Evolutionary conservation across 2,797 vertebrate species (phyloP), one percentile per base, ranked within the genome.

Genomic region (Acrossocheilus fasciatus): DNA sequence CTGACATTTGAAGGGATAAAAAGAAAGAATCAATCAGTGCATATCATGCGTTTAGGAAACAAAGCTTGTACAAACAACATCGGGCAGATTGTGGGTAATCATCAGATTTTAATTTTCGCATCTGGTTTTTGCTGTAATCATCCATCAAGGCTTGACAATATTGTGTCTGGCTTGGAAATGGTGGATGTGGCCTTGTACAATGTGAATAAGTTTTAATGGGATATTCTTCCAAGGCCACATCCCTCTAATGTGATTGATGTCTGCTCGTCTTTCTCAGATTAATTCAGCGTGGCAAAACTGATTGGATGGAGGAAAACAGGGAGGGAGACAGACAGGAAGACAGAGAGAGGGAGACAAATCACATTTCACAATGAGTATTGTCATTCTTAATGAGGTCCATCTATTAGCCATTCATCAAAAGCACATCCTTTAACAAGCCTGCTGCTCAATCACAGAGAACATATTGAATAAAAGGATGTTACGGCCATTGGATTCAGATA

Each of bases 271-370:
- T 86, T 41, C 75, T 80, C 45, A 81, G 50, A 87, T 93, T 73
- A 90, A 92, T 92, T 87, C 87, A 84, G 89, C 81, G 76, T 84
- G 72, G 87, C 84, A 91, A 92, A 93, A 86, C 78, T 88, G 89
- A 91, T 92, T 87, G 91, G 91, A 89, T 88, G 90, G 88, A 90
- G 90, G 87, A 88, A 88, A 86, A 89, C 83, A 84, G 68, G 82
- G 80, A 87, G 76, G 78, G 74, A 73, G 75, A 83, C 11, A 2
- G 68, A 74, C 41, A 68, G 52, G 68, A 73, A 75, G 83, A 72
- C 20, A n/a, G n/a, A 57, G 75, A 45, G 52, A 86, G 34, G 64
- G 82, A 34, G 75, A 77, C 41, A 82, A 80, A 85, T 64, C 85
- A 80, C 83, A 45, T 5, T 88, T 92, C 84, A 89, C 1, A 80